Percentiles rank a stretch among this genome's conserved stretches.
These are phyloP conservation scores for Girardia tigrina DNA, from an alignment of 2,888 invertebrate genomes.

Conservation along the genomic window DNA sequence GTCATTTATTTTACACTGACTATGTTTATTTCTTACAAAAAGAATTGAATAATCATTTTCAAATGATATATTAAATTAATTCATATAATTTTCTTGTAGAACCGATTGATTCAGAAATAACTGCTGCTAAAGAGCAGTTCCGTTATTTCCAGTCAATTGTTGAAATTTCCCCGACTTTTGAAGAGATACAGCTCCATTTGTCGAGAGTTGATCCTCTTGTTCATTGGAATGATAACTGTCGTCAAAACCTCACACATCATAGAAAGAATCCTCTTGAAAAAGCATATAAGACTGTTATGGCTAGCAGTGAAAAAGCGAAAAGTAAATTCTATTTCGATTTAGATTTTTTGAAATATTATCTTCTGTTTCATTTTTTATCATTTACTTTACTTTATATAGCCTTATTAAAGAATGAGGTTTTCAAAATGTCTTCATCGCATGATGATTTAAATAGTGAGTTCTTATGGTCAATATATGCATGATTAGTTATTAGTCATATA, in stretches of 20 bases:
- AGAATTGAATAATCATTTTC: too few species aligned
- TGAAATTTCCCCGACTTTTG: conserved; percentile 30
- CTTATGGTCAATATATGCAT: conserved; percentile 3
- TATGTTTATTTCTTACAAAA: too few species aligned
- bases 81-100: too few species aligned
- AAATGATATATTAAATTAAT: too few species aligned
- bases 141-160: conserved; percentile 23
- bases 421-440: conserved; percentile 16
- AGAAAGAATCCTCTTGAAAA: conserved; percentile 3
- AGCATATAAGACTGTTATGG: background rate
- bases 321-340: background rate
- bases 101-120: conserved; percentile 10
- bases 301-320: background rate
- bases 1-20: too few species aligned
- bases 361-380: background rate
- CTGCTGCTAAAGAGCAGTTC: conserved; percentile 28
- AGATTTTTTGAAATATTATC: background rate
- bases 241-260: background rate
- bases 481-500: background rate
- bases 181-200: conserved; percentile 42
- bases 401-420: conserved; percentile 17
- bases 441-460: conserved; percentile 19
- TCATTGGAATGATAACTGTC: background rate
- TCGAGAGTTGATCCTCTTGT: conserved; percentile 19
- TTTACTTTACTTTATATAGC: background rate